phyloP scores from a whole-genome alignment of 2,888 invertebrate species.

The Synergus umbraculus region DNA sequence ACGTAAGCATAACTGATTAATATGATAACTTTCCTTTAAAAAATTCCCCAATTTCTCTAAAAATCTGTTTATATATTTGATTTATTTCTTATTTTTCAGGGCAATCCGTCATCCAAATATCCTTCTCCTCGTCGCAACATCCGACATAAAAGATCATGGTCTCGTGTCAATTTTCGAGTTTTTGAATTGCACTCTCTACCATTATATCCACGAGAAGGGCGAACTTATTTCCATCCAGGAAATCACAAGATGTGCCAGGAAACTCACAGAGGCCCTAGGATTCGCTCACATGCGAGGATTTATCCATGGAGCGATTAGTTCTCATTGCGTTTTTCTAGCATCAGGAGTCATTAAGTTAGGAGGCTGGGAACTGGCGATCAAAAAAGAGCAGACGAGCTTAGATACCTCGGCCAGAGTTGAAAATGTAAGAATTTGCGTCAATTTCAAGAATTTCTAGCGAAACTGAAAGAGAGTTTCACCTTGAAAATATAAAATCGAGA shows the following conservation, averaged over 20 bases:
- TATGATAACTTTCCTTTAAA: neutral
- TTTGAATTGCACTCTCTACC: constrained; percentile 69
- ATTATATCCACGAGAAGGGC: constrained; percentile 69
- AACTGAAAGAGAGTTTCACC: constrained; percentile 6
- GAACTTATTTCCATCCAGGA: constrained; percentile 67
- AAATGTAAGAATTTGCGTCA: neutral
- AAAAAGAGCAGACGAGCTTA: constrained; percentile 58
- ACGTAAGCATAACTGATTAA: constrained; percentile 56
- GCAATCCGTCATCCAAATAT: constrained; percentile 70
- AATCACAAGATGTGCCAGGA: constrained; percentile 65
- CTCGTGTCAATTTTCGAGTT: constrained; percentile 69
- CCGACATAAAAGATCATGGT: constrained; percentile 64
- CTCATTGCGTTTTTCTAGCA: constrained; percentile 69
- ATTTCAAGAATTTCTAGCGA: neutral
- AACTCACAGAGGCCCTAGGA: constrained; percentile 66
- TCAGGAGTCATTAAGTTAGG: constrained; percentile 68
- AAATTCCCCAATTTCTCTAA: neutral
- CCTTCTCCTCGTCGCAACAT: constrained; percentile 68
- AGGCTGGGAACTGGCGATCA: constrained; percentile 69
- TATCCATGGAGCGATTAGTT: constrained; percentile 68
- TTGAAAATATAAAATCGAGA: neutral
- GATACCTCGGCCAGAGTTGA: neutral
- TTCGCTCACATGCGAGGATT: constrained; percentile 69
- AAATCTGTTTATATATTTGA: constrained; percentile 41
- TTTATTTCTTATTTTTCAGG: constrained; percentile 51